Percentiles rank a stretch among this genome's conserved stretches.
Evolutionary conservation across 2,888 invertebrate species (phyloP).

Genomic region (Cheilosia soror): DNA sequence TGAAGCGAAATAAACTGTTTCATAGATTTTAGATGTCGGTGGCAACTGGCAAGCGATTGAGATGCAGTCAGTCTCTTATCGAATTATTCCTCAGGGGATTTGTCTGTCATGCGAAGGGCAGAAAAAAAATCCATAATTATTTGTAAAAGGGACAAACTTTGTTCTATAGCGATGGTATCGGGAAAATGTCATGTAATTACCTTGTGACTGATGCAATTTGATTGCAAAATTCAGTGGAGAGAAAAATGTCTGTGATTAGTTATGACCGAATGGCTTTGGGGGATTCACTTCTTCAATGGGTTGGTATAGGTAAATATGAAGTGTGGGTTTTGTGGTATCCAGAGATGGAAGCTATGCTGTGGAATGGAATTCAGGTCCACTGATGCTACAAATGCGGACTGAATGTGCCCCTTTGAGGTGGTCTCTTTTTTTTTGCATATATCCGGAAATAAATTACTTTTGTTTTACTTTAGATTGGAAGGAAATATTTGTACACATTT

Average conservation of each 20-base stretch:
- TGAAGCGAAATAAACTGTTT: constrained; percentile 27
- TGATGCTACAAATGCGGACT: neutral
- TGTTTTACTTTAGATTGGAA: no score
- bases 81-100: constrained; percentile 64
- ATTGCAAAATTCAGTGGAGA: constrained; percentile 22
- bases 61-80: constrained; percentile 65
- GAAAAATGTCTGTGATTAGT: constrained; percentile 78
- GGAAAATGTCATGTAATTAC: constrained; percentile 69
- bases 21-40: constrained; percentile 37
- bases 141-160: constrained; percentile 57
- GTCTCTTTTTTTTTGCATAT: neutral
- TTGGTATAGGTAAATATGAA: neutral
- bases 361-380: neutral
- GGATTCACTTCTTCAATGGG: neutral
- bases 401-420: no score
- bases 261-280: constrained; percentile 37
- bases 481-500: no score
- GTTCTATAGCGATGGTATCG: constrained; percentile 56
- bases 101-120: constrained; percentile 26
- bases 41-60: constrained; percentile 29
- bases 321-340: neutral
- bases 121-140: constrained; percentile 65
- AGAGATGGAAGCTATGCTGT: neutral
- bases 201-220: constrained; percentile 67
- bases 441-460: no score